Conservation (phyloP, 2,797 vertebrate genomes). For the Peromyscus nudipes region DNA sequence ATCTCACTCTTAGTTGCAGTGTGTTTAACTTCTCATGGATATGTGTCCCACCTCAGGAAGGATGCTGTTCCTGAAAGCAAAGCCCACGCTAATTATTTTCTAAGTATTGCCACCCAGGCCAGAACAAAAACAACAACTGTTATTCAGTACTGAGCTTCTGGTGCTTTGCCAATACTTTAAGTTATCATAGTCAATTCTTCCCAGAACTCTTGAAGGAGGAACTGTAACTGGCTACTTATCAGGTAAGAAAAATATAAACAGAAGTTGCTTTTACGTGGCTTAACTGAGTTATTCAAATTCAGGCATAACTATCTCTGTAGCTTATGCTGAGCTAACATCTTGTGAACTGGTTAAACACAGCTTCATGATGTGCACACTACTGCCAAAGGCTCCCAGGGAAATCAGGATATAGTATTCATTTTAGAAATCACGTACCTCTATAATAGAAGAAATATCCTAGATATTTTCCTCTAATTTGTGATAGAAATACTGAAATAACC, state of each 20-base stretch:
- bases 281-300: background rate
- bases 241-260: constrained; percentile 53
- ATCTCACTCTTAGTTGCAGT: background rate
- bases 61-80: background rate
- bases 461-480: constrained; percentile 23
- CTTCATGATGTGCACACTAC: background rate
- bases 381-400: constrained; percentile 5
- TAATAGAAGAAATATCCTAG: constrained; percentile 16
- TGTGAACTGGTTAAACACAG: constrained; percentile 12
- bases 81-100: background rate
- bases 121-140: constrained; percentile 16
- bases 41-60: background rate
- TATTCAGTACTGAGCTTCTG: constrained; percentile 14
- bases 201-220: background rate
- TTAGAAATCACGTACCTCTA: background rate
- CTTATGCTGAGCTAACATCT: background rate
- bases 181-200: constrained; percentile 39
- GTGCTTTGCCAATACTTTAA: constrained; percentile 9
- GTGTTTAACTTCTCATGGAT: background rate
- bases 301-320: background rate
- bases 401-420: constrained; percentile 36
- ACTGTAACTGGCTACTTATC: constrained; percentile 8
- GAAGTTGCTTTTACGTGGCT: background rate
- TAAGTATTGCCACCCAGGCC: background rate
- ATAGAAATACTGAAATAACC: constrained; percentile 45